Base-by-base conservation (phyloP, 2,797 vertebrate species). In the Hypotaenidia philippensis region DNA sequence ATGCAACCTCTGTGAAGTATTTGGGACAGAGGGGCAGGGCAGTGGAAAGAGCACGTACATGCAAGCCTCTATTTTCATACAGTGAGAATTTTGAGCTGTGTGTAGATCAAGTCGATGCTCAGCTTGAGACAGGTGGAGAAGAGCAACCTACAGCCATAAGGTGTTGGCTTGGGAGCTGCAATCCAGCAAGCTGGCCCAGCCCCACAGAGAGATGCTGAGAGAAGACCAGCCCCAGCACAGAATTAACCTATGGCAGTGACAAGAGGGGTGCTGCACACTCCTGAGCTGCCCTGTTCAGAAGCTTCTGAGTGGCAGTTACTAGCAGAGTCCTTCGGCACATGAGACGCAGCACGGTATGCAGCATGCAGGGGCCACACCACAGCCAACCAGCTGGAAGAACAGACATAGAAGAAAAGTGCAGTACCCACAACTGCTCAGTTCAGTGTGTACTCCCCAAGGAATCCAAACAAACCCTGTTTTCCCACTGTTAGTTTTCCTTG, bases 391-490 rank as follows among this genome's bases (percentile, higher is more conserved):
- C 45, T 57, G 21, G n/a, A 66, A 63, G 60, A 89, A 71, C 14
- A 91, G 40, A 93, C 15, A 40, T 4, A 1, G 23, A 80, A 69
- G 47, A 12, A 10, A 83, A 92, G 26, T 6, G 21, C 69, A 45
- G 50, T 71, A 52, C 83, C 72, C 76, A 23, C 5, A 32, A 55
- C n/a, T 78, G 65, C 80, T 83, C 5, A 2, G 64, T 88, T 94
- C 64, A 83, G 82, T 83, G 36, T 78, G 85, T 88, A 78, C 11
- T 88, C 57, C 38, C 40, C 36, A 75, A 79, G 70, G 77, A 96
- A 91, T 66, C 49, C 65, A 93, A 86, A 86, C 50, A 95, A 89
- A 79, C 34, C 26, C 49, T 63, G 19, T 70, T 87, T 92, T 89
- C 82, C 81, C 81, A 69, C 26, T 89, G 64, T 44, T 61, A 59